Evolutionary conservation across 2,888 invertebrate genomes (phyloP).

Genomic region (Bedellia somnulentella): DNA sequence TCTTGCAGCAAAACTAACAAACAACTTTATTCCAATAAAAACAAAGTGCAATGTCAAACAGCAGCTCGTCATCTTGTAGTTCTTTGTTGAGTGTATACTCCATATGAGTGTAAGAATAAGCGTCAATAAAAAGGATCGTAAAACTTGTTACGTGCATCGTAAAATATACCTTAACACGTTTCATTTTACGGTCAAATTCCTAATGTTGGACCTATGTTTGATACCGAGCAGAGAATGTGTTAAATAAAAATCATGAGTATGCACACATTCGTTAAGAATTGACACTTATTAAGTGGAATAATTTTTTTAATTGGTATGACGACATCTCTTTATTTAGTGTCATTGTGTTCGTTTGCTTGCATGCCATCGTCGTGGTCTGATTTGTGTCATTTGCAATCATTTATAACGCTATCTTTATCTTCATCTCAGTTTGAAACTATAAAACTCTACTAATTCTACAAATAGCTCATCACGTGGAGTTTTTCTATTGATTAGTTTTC

Average conservation of each 20-base stretch:
- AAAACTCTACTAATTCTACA: too few species aligned
- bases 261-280: constrained; percentile 61
- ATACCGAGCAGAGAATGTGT: constrained; percentile 34
- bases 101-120: constrained; percentile 50
- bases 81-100: constrained; percentile 32
- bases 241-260: constrained; percentile 58
- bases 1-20: constrained; percentile 5
- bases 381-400: constrained; percentile 25
- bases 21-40: constrained; percentile 14
- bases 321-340: constrained; percentile 49
- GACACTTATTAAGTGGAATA: constrained; percentile 59
- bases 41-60: constrained; percentile 21
- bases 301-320: constrained; percentile 61
- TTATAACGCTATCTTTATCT: neutral
- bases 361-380: constrained; percentile 39
- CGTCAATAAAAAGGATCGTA: constrained; percentile 59
- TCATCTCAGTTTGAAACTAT: neutral
- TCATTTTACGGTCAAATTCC: constrained; percentile 19
- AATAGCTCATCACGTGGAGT: too few species aligned
- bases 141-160: constrained; percentile 17
- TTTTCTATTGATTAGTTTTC: too few species aligned
- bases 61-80: constrained; percentile 17
- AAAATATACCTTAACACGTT: constrained; percentile 21
- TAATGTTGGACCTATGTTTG: too few species aligned
- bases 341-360: constrained; percentile 28